A percentile compares a stretch with the other conserved stretches of the same genome.
Evolutionary conservation across 2,113 vertebrate genomes (phyloP).

Genomic region (Theristicus caerulescens): DNA sequence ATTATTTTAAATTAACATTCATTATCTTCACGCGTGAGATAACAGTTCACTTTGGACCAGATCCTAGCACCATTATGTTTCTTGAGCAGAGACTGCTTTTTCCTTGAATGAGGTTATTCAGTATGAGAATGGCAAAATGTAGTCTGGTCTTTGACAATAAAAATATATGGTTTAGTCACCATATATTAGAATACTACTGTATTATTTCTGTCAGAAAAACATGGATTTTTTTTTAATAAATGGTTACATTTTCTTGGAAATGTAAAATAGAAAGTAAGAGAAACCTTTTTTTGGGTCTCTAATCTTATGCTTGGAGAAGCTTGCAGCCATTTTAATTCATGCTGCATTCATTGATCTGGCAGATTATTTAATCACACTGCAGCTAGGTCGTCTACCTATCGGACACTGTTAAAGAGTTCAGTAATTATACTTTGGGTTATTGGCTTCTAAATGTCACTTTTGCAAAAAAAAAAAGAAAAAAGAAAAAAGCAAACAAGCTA

Average conservation of each 20-base stretch:
- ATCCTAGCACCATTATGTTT: slow-evolving; percentile 22
- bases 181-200: background rate
- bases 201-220: background rate
- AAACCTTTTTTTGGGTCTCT: background rate
- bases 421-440: background rate
- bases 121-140: slow-evolving; percentile 6
- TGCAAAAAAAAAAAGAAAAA: background rate
- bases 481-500: background rate
- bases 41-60: slow-evolving; percentile 53
- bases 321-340: slow-evolving; percentile 60
- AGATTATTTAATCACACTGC: slow-evolving; percentile 42
- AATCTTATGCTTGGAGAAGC: background rate
- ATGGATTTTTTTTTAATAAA: background rate
- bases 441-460: slow-evolving; percentile 5
- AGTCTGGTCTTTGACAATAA: slow-evolving; percentile 10
- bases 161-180: background rate
- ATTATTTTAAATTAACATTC: slow-evolving; percentile 63
- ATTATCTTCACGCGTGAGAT: slow-evolving; percentile 55
- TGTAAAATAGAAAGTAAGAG: background rate
- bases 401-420: background rate
- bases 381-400: background rate
- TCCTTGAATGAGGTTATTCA: background rate
- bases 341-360: slow-evolving; percentile 39
- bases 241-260: background rate
- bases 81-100: slow-evolving; percentile 14